Conservation (phyloP, 2,113 vertebrate genomes). For the Procapra przewalskii region DNA sequence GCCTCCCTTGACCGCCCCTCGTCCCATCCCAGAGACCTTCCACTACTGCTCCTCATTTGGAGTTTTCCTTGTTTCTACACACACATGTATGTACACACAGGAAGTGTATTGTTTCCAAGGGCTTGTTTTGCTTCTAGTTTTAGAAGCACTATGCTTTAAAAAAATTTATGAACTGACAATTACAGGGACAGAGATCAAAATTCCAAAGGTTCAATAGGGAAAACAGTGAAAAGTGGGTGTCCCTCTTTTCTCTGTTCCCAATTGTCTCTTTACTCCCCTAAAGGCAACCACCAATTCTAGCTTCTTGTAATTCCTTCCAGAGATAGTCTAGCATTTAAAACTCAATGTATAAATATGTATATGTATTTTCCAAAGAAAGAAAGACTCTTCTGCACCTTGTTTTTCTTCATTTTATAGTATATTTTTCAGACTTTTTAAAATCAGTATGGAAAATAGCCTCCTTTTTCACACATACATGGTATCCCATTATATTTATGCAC, state of each 20-base stretch:
- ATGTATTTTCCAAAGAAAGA: neutral
- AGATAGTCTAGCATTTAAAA: neutral
- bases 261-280: neutral
- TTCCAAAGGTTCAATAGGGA: neutral
- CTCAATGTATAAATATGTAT: neutral
- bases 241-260: neutral
- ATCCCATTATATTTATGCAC: neutral
- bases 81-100: neutral
- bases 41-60: neutral
- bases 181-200: neutral
- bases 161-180: neutral
- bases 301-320: neutral
- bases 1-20: neutral
- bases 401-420: neutral
- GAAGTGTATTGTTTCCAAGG: neutral
- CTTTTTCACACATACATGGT: neutral
- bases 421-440: neutral
- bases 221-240: neutral
- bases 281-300: neutral
- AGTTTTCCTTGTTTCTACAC: neutral
- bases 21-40: neutral
- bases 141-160: neutral
- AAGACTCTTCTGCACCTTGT: neutral
- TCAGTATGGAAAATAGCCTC: neutral
- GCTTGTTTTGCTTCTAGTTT: slow-evolving; percentile 15